Evolutionary conservation across 2,888 invertebrate species (phyloP).

Genomic region (Hesperia comma): DNA sequence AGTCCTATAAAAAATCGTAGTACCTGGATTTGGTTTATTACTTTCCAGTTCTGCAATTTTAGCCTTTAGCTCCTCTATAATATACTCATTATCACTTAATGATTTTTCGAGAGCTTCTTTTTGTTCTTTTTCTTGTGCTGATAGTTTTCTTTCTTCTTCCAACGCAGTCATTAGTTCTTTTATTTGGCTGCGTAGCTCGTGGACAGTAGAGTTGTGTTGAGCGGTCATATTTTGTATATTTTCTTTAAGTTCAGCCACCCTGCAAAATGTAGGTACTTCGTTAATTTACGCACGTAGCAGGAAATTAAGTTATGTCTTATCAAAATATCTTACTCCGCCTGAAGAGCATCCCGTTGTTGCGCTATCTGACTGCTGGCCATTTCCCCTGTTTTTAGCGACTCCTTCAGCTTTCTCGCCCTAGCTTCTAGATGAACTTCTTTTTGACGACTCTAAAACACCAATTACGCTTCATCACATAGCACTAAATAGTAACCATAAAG

Average conservation of each 20-base stretch:
- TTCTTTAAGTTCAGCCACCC: slow-evolving; percentile 64
- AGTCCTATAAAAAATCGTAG: background rate
- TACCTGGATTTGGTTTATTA: slow-evolving; percentile 67
- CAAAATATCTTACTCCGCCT: slow-evolving; percentile 61
- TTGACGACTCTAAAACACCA: slow-evolving; percentile 68
- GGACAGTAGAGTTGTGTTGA: slow-evolving; percentile 59
- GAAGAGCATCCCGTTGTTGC: slow-evolving; percentile 69
- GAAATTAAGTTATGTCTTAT: no score
- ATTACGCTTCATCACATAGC: no score
- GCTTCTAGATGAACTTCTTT: slow-evolving; percentile 73
- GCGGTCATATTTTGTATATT: slow-evolving; percentile 60
- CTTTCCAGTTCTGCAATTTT: slow-evolving; percentile 68
- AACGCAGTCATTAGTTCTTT: slow-evolving; percentile 56
- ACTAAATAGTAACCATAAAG: no score
- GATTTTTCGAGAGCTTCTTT: slow-evolving; percentile 56
- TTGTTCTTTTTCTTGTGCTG: slow-evolving; percentile 55
- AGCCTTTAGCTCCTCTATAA: slow-evolving; percentile 59
- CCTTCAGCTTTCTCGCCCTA: slow-evolving; percentile 73
- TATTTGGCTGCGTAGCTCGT: slow-evolving; percentile 62
- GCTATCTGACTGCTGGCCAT: slow-evolving; percentile 63
- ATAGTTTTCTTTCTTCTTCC: slow-evolving; percentile 56
- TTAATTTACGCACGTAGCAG: background rate
- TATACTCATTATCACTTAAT: slow-evolving; percentile 54
- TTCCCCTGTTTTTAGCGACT: slow-evolving; percentile 75
- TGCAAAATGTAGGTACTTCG: slow-evolving; percentile 43